phyloP scores from a whole-genome alignment of 2,113 vertebrate genomes.

The Lophura nycthemera region DNA sequence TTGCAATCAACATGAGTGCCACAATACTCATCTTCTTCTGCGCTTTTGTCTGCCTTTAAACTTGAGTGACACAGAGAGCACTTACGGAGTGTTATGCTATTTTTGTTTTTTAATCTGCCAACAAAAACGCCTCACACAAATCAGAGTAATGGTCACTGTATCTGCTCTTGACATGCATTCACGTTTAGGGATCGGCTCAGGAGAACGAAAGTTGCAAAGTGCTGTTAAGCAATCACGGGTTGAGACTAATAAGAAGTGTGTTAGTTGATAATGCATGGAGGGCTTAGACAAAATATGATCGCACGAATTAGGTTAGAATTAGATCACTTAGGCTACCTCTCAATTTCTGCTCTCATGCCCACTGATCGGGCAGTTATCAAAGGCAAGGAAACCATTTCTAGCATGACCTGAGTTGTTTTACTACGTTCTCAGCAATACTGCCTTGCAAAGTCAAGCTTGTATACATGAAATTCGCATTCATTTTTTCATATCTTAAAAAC shows the following conservation, averaged over 20 bases:
- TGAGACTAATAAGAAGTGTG: background rate
- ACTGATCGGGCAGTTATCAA: background rate
- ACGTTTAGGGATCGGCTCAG: background rate
- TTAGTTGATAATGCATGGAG: background rate
- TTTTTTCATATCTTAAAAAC: background rate
- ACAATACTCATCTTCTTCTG: background rate
- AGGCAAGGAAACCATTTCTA: background rate
- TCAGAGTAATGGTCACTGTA: background rate
- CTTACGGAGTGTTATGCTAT: background rate
- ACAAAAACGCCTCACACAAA: background rate
- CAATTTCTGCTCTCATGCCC: background rate
- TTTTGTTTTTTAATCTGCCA: background rate
- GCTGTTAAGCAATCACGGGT: background rate
- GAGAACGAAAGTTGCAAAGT: background rate
- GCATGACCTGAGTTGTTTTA: background rate
- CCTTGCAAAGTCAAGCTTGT: background rate
- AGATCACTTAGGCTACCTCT: background rate
- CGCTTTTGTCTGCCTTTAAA: background rate
- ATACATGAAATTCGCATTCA: background rate
- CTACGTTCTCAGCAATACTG: background rate
- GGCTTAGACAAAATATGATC: background rate
- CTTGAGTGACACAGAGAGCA: background rate
- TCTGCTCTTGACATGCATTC: background rate
- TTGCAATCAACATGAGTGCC: background rate
- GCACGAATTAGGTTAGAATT: background rate